These are phyloP conservation scores for Zaprionus capensis DNA, from an alignment of 1,140 invertebrate species.

Conservation along the genomic window DNA sequence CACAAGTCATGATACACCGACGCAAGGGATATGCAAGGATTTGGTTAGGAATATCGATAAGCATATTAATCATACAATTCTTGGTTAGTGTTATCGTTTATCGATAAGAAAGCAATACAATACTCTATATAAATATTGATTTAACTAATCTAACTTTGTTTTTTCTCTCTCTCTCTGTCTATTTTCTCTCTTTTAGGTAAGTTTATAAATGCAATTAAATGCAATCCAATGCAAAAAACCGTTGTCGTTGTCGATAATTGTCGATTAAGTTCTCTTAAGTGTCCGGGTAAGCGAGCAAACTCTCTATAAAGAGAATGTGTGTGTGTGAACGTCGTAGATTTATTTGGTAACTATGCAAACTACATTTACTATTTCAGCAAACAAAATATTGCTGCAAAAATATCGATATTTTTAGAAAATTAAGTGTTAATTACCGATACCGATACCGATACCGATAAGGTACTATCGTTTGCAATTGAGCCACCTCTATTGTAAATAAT, in stretches of 20 bases:
- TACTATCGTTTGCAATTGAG: too few relatives aligned
- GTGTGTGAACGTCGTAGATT: too few relatives aligned
- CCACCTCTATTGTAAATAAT: too few relatives aligned
- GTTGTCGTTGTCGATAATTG: constrained; percentile 11
- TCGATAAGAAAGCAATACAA: background rate
- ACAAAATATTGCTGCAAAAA: too few relatives aligned
- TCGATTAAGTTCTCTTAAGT: background rate
- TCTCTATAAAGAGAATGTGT: background rate
- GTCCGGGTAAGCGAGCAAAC: constrained; percentile 58
- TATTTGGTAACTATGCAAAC: too few relatives aligned
- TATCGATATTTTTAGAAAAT: too few relatives aligned
- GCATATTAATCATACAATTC: constrained; percentile 44
- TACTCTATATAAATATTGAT: constrained; percentile 1
- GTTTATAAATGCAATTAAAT: constrained; percentile 20
- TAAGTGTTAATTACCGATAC: too few relatives aligned
- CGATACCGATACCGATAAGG: too few relatives aligned
- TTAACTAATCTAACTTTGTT: constrained; percentile 13
- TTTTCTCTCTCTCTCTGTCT: constrained; percentile 15
- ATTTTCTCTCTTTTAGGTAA: constrained; percentile 64
- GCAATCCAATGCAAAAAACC: too few relatives aligned
- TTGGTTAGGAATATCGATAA: constrained; percentile 22
- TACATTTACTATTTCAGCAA: too few relatives aligned
- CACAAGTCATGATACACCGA: background rate
- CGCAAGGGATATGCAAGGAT: background rate
- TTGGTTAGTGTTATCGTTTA: constrained; percentile 51